Conservation (phyloP, 2,113 vertebrate genomes). For the Erinaceus europaeus region DNA sequence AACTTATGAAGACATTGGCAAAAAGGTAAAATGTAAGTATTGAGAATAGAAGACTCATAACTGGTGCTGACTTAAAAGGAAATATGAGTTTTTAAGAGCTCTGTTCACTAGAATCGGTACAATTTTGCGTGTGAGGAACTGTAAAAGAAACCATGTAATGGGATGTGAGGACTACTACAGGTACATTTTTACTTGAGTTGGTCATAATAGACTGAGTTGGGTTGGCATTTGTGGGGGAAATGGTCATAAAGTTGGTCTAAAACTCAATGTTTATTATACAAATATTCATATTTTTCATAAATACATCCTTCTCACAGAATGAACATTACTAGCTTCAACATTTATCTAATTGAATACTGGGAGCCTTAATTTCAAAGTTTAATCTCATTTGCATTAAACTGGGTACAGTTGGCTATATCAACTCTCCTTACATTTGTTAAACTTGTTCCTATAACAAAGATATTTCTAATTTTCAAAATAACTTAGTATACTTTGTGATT, state of each 20-base stretch:
- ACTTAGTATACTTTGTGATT: not conserved
- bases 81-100: not conserved
- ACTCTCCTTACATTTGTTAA: not conserved
- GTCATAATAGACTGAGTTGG: not conserved
- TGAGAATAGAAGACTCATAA: not conserved
- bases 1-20: not conserved
- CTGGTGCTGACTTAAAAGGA: not conserved
- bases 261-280: not conserved
- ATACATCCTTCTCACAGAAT: not conserved
- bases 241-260: not conserved
- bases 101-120: not conserved
- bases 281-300: not conserved
- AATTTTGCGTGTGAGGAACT: not conserved
- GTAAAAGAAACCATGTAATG: too few species aligned
- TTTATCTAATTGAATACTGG: not conserved
- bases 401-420: not conserved
- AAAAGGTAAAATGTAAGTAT: not conserved
- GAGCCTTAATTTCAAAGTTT: not conserved
- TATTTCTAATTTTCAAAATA: conserved; percentile 38
- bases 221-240: not conserved
- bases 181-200: not conserved
- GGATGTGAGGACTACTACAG: not conserved
- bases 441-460: not conserved
- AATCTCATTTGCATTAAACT: not conserved
- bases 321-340: not conserved